These are phyloP conservation scores for Chionodraco myersi DNA, from an alignment of 2,113 vertebrate species.

Conservation along the genomic window DNA sequence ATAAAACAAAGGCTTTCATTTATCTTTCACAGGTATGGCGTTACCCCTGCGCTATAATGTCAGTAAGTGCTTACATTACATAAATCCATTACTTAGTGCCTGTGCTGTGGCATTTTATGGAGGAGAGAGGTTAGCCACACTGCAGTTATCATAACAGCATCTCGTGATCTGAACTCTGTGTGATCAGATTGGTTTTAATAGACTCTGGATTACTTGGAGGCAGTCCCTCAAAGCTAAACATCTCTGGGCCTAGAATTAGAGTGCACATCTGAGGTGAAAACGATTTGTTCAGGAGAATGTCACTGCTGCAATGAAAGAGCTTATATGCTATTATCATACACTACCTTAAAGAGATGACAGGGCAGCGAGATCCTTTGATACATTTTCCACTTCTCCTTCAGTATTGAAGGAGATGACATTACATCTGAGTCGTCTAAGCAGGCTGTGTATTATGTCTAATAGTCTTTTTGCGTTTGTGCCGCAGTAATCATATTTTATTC, in stretches of 20 bases:
- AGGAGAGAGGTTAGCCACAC: slow-evolving; percentile 84
- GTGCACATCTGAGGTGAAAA: slow-evolving; percentile 82
- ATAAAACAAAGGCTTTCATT: slow-evolving; percentile 75
- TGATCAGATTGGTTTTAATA: slow-evolving; percentile 86
- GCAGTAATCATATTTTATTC: slow-evolving; percentile 52
- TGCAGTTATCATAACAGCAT: slow-evolving; percentile 84
- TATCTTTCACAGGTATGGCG: slow-evolving; percentile 72
- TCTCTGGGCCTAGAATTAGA: slow-evolving; percentile 80
- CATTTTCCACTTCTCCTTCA: slow-evolving; percentile 53
- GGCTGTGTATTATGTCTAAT: slow-evolving; percentile 62
- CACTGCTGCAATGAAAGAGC: slow-evolving; percentile 76
- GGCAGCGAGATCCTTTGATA: slow-evolving; percentile 66
- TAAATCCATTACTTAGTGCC: slow-evolving; percentile 85
- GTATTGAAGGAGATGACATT: slow-evolving; percentile 63
- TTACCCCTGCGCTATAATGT: slow-evolving; percentile 80
- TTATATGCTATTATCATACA: slow-evolving; percentile 78
- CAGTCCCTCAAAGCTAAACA: slow-evolving; percentile 80
- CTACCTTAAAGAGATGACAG: slow-evolving; percentile 78
- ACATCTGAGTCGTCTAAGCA: slow-evolving; percentile 61
- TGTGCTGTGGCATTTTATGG: slow-evolving; percentile 83
- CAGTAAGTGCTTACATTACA: slow-evolving; percentile 86
- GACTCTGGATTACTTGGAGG: slow-evolving; percentile 82
- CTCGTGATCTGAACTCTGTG: slow-evolving; percentile 84
- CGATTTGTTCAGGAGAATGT: slow-evolving; percentile 85
- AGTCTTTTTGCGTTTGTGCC: slow-evolving; percentile 50